Base-by-base conservation (phyloP, 2,888 invertebrate genomes). In the Lycia hirtaria region DNA sequence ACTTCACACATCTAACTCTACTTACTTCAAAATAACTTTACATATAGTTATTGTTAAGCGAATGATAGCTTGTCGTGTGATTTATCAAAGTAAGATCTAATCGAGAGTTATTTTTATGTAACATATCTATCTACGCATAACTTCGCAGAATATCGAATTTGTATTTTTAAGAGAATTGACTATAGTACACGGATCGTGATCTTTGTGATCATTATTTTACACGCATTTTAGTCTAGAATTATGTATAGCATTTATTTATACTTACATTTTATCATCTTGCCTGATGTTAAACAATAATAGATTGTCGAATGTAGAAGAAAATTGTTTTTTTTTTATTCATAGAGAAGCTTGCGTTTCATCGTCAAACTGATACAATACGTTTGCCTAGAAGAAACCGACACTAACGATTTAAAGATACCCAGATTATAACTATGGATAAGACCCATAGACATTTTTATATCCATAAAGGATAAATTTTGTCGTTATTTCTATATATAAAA, bases 131-230 rank as follows among this genome's bases (percentile, higher is more conserved):
- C 0, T 4, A 30, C 4, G 4, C 30, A 30, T 22, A 22, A 9
- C 20, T 38, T 14, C 28, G 35, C 47, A 47, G 24, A 12, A 24
- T 22, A 32, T 52, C 43, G 33, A 63, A 47, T 60, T 60, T 47
- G 60, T 67, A 62, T 68, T 68, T 56, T 48, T 48, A 48, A 30
- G 14, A 28, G 19, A 28, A 38, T 26, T n/a, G 17, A 26, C 10
- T 22, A 4, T 15, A 15, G 38, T 38, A 22, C n/a, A 12, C 22
- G 0, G 12, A 22, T 7, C 1, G 14, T 20, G 12, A 20, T 6
- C n/a, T 22, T 14, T 7, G 14, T 2, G 22, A 22, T 40, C 7
- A 40, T 22, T 9, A 22, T 22, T 40, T 40, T 40, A 14, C 22
- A 40, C 9, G 7, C 22, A 22, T 40, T 38, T 40, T 40, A 40